phyloP scores from a whole-genome alignment of 2,797 vertebrate species.

The Eurystomus glaucurus region DNA sequence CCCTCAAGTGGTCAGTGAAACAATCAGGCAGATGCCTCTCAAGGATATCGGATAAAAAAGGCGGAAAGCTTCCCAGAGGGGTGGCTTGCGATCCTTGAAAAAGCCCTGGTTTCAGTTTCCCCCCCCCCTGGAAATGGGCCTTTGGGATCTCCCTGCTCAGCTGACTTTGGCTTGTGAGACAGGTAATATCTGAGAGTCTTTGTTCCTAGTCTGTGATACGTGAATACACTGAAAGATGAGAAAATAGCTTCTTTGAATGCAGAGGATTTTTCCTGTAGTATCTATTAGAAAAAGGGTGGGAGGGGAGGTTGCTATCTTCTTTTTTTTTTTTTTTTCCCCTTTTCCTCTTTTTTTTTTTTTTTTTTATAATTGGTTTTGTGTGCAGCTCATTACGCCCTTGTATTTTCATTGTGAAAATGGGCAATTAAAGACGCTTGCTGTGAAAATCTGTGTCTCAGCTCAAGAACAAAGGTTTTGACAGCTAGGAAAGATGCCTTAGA shows the following conservation, averaged over 20 bases:
- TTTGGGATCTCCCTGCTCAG: constrained; percentile 52
- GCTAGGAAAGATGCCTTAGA: constrained; percentile 56
- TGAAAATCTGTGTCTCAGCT: constrained; percentile 52
- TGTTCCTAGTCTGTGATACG: constrained; percentile 58
- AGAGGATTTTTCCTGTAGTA: background rate
- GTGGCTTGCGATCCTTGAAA: background rate
- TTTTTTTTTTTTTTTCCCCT: accelerated
- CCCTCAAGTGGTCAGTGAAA: constrained; percentile 69
- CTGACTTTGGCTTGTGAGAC: constrained; percentile 59
- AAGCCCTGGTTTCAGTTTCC: background rate
- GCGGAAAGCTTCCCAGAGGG: background rate
- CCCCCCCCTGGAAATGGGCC: constrained; percentile 41
- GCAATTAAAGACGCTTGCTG: constrained; percentile 36
- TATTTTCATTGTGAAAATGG: constrained; percentile 19
- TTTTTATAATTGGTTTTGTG: background rate
- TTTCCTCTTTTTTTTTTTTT: accelerated
- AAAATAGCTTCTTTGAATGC: constrained; percentile 40
- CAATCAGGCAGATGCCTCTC: constrained; percentile 68
- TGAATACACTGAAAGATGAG: constrained; percentile 43
- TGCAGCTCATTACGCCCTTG: constrained; percentile 19
- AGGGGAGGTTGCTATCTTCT: background rate
- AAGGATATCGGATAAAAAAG: constrained; percentile 38
- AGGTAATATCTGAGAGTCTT: constrained; percentile 80
- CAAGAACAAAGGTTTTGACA: constrained; percentile 84
- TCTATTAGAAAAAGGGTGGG: background rate